Conservation (phyloP, 2,113 vertebrate genomes). For the Piaya cayana region DNA sequence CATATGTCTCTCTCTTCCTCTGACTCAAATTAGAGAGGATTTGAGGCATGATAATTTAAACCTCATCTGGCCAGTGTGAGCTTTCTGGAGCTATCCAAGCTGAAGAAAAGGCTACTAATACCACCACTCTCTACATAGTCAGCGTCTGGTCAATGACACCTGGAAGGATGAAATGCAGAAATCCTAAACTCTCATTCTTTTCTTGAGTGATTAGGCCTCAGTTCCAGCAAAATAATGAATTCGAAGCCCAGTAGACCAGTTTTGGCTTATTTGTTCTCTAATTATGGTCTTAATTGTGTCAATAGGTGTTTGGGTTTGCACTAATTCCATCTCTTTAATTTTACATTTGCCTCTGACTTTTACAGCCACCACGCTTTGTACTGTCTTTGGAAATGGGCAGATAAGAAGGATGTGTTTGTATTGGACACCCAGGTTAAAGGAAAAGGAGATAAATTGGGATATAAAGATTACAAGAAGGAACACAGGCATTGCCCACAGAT, state of each 20-base stretch:
- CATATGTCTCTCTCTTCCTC: neutral
- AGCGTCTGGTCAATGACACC: neutral
- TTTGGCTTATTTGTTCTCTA: neutral
- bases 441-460: neutral
- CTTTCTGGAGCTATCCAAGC: neutral
- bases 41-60: neutral
- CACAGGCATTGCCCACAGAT: neutral
- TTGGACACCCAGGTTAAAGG: neutral
- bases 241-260: neutral
- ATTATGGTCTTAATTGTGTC: neutral
- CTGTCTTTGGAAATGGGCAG: rapidly evolving
- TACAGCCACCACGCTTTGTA: neutral
- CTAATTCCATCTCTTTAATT: neutral
- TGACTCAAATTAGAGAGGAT: neutral
- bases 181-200: neutral
- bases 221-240: neutral
- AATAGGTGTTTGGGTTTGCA: neutral
- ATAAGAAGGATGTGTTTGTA: neutral
- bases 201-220: neutral
- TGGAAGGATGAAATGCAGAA: neutral
- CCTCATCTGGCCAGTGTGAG: neutral
- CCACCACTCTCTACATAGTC: neutral
- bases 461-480: neutral
- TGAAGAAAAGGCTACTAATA: neutral
- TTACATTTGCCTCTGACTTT: neutral